Evolutionary conservation across 2,113 vertebrate species (phyloP), one percentile per base, ranked within the genome.

Genomic region (Phaethornis superciliosus): DNA sequence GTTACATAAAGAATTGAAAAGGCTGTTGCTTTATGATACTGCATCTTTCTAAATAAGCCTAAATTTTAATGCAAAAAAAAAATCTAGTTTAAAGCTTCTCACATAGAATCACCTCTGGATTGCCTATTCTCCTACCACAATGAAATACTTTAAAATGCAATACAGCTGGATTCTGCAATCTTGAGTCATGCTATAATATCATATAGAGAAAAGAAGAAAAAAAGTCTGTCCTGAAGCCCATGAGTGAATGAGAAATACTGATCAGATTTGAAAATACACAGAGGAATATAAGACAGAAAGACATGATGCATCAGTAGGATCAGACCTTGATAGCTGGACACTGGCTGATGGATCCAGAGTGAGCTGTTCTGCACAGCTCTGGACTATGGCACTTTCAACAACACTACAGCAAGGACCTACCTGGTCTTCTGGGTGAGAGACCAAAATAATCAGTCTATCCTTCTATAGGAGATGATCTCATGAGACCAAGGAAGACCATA

Each of bases 261-360:
- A 56, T 65, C 14, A 27, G 28, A 54, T 28, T 65, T 62, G 4
- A 65, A 92, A 80, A 75, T 26, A 11, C 12, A 3, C 4, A 37
- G 20, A 84, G 16, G 21, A 56, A 33, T 35, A 54, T 0, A 85
- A 3, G 5, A 71, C 26, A 70, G n/a, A 77, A 69, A 84, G 16
- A 69, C 12, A 33, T 23, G 1, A 3, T 13, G 9, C 0, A 0
- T 47, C 7, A 24, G 30, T 7, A n/a, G 33, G 35, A 28, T 55
- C 52, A 81, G 65, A 42, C 8, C 0, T 7, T 56, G 18, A n/a
- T 10, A 74, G 58, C 2, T 37, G 35, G 10, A 49, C 26, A 85
- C 64, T 7, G 89, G 40, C 15, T 65, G n/a, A 65, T 15, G 30
- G 33, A 67, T n/a, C 14, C 28, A 35, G 8, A 75, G 27, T 65